phyloP scores from a whole-genome alignment of 2,888 invertebrate genomes.

The Ceramica pisi region DNA sequence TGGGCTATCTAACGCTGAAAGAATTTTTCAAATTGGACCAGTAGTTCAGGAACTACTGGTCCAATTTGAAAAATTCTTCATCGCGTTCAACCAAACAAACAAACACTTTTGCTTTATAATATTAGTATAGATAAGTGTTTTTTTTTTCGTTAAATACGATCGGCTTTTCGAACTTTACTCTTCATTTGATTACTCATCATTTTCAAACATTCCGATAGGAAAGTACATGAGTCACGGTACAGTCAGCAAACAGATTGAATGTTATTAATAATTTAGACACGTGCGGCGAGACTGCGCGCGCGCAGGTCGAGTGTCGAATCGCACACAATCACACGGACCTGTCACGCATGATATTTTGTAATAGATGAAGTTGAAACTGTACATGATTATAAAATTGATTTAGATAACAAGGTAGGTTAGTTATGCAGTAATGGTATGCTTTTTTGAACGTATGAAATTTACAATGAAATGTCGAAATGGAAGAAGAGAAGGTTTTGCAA shows the following conservation, averaged over 20 bases:
- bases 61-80: too few relatives aligned
- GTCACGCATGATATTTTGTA: slow-evolving; percentile 44
- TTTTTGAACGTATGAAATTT: too few relatives aligned
- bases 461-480: too few relatives aligned
- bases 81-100: too few relatives aligned
- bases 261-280: slow-evolving; percentile 46
- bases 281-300: slow-evolving; percentile 37
- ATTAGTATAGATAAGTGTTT: too few relatives aligned
- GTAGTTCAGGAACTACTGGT: too few relatives aligned
- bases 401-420: background rate
- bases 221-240: slow-evolving; percentile 19
- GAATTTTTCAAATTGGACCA: too few relatives aligned
- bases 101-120: too few relatives aligned
- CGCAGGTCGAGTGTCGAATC: slow-evolving; percentile 45
- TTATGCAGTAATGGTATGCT: background rate
- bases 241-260: slow-evolving; percentile 33
- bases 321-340: slow-evolving; percentile 35
- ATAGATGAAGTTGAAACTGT: slow-evolving; percentile 10
- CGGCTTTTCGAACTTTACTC: background rate
- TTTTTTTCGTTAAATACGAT: too few relatives aligned
- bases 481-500: too few relatives aligned
- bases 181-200: background rate
- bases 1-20: too few relatives aligned
- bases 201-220: slow-evolving; percentile 13
- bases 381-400: slow-evolving; percentile 25